Evolutionary conservation across 1,140 invertebrate species (phyloP).

Genomic region (Anthonomus grandis): DNA sequence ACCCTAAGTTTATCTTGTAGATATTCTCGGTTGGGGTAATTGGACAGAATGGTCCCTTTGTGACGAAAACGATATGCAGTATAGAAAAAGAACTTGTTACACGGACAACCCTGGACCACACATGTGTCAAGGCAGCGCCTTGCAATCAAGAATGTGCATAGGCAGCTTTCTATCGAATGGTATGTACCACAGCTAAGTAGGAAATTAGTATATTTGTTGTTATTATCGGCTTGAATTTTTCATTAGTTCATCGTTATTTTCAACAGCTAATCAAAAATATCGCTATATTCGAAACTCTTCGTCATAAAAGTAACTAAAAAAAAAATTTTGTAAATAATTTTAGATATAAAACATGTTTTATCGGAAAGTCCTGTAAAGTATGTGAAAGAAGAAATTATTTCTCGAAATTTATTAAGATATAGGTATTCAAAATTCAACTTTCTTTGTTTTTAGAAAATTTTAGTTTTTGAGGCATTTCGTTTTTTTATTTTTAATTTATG

Average conservation of each 20-base stretch:
- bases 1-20: slow-evolving; percentile 48
- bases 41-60: slow-evolving; percentile 74
- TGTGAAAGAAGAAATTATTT: too few species aligned
- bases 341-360: too few species aligned
- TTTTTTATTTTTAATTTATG: too few species aligned
- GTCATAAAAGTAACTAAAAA: not conserved
- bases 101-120: slow-evolving; percentile 50
- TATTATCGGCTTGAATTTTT: not conserved
- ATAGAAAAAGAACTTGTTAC: slow-evolving; percentile 61
- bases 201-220: slow-evolving; percentile 7
- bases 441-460: too few species aligned
- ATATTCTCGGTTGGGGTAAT: slow-evolving; percentile 56
- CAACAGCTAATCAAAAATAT: not conserved
- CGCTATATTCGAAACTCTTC: not conserved
- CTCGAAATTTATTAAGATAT: too few species aligned
- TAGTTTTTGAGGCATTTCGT: too few species aligned
- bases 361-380: too few species aligned
- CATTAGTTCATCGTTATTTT: not conserved
- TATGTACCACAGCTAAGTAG: slow-evolving; percentile 29
- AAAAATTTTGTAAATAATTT: not conserved
- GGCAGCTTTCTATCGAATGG: slow-evolving; percentile 43
- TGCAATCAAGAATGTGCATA: slow-evolving; percentile 63
- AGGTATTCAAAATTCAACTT: too few species aligned
- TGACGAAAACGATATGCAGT: slow-evolving; percentile 60
- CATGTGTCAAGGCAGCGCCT: slow-evolving; percentile 63